Evolutionary conservation across 2,797 vertebrate genomes (phyloP).

Genomic region (Tokudaia muenninki): DNA sequence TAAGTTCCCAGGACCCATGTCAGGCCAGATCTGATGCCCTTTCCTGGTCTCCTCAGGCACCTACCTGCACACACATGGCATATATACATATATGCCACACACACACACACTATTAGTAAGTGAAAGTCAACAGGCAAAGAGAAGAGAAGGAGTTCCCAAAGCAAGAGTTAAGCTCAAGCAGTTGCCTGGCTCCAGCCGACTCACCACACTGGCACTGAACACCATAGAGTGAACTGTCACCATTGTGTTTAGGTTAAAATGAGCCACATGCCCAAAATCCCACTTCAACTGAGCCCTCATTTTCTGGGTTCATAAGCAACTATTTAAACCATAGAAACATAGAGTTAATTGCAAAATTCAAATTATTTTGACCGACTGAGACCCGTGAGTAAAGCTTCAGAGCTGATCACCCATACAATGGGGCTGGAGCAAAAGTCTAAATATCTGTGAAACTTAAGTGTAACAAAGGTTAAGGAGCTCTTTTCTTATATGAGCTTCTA

Average conservation of each 20-base stretch:
- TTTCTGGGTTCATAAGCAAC: background rate
- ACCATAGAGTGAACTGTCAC: background rate
- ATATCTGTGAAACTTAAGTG: background rate
- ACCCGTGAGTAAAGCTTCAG: background rate
- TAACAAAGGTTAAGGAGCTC: background rate
- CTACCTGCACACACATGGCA: background rate
- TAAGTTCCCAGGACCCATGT: background rate
- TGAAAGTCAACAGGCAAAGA: too few species aligned
- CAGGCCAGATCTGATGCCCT: background rate
- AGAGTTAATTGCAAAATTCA: background rate
- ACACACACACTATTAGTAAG: background rate
- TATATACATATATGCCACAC: background rate
- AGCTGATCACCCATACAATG: background rate
- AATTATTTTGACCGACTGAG: background rate
- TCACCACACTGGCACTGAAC: background rate
- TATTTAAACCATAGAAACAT: conserved; percentile 13
- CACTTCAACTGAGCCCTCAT: background rate
- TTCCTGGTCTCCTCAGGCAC: background rate
- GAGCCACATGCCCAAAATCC: background rate
- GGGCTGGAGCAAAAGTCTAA: conserved; percentile 22
- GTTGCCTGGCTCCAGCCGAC: background rate
- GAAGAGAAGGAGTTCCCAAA: too few species aligned
- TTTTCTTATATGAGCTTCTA: conserved; percentile 18
- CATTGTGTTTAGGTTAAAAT: background rate
- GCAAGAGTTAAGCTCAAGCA: too few species aligned